Base-by-base conservation (phyloP, 2,797 vertebrate genomes). In the Hoplostethus atlanticus region DNA sequence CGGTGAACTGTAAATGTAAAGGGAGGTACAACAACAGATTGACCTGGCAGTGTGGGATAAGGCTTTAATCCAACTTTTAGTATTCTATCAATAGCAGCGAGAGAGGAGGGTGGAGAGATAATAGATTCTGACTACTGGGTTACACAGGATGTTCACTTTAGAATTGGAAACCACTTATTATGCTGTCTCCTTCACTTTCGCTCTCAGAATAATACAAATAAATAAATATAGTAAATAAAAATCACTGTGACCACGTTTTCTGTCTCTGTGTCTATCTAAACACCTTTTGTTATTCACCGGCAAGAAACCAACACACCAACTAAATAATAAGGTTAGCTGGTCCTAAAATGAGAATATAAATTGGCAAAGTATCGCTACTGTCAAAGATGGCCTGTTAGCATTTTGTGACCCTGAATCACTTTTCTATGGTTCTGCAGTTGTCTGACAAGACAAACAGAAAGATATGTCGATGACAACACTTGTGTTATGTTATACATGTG, bases 81-180 rank as follows among this genome's bases (percentile, higher is more conserved):
- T 71, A 71, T 64, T 56, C 66, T 61, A 50, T 48, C 63, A 64
- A 60, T 21, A 64, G 50, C 31, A 51, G 21, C 38, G 55, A 52
- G 53, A 60, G 28, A 28, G 21, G n/a, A 74, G 77, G 62, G 11
- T 56, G 30, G 42, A 60, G 54, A 42, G 38, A 70, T 71, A 74
- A 59, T 64, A 46, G 48, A 76, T 54, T 61, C 46, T 64, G 63
- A 68, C 47, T 55, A 8, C 46, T 51, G 61, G 54, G 46, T 65
- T 68, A 44, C 46, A 30, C 34, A 15, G 68, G 62, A 70, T 17
- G 3, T 59, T 63, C 50, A 40, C 64, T 75, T 65, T 52, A 42
- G 36, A 64, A 78, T 42, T 51, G 38, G 47, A 64, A 73, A 70
- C 57, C 57, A 59, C 61, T 73, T 58, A 64, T 81, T 60, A 60